Conservation (phyloP, 2,888 invertebrate species). For the Parapristionchus giblindavisi region DNA sequence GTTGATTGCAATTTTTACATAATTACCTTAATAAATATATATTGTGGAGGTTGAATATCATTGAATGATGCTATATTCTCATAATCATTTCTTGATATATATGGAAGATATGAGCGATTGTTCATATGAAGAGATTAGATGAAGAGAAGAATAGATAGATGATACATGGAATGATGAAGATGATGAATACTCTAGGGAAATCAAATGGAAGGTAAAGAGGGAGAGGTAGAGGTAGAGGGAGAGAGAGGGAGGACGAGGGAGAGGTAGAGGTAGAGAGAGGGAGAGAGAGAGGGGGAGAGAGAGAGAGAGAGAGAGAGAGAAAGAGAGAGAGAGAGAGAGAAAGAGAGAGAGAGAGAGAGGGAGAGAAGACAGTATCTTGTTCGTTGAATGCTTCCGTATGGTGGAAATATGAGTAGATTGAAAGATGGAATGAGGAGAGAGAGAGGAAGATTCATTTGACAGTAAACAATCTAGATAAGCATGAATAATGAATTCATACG, state of each 20-base stretch:
- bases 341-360: constrained; percentile 9
- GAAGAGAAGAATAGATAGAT: not conserved
- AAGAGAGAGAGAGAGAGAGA: constrained; percentile 30
- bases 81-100: constrained; percentile 17
- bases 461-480: too few species aligned
- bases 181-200: constrained; percentile 24
- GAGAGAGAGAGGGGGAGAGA: not conserved
- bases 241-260: not conserved
- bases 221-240: not conserved
- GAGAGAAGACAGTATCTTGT: not conserved
- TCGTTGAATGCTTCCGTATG: too few species aligned
- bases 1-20: too few species aligned
- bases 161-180: not conserved
- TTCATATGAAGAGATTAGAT: not conserved
- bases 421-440: too few species aligned
- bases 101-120: constrained; percentile 16
- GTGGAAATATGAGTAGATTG: too few species aligned
- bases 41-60: constrained; percentile 2
- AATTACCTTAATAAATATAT: constrained; percentile 14
- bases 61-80: constrained; percentile 8
- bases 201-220: constrained; percentile 9
- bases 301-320: constrained; percentile 21
- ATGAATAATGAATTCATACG: too few species aligned
- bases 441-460: not conserved
- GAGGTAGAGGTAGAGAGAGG: constrained; percentile 13